Conservation (phyloP, 2,113 vertebrate species). For the Bucco capensis region DNA sequence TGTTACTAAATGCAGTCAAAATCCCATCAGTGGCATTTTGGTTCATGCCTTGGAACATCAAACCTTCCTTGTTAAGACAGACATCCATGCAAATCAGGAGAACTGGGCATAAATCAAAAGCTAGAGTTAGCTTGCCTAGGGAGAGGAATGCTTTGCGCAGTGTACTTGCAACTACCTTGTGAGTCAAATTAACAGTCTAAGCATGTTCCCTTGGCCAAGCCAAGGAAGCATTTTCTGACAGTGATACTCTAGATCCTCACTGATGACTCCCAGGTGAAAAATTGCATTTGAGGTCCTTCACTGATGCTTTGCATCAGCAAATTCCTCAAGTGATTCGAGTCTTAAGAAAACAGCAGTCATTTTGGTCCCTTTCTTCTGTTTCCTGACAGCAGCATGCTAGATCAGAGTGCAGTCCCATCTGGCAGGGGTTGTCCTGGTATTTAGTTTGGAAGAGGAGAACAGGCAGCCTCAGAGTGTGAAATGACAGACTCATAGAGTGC, state of each 20-base stretch:
- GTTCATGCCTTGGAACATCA: background rate
- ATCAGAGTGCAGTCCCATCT: background rate
- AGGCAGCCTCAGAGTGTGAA: background rate
- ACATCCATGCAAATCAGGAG: background rate
- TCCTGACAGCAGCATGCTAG: background rate
- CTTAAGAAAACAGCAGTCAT: background rate
- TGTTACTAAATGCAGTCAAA: background rate
- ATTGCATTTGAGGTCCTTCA: background rate
- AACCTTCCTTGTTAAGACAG: background rate
- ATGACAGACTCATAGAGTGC: background rate
- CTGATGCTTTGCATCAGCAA: background rate
- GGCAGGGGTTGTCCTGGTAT: background rate
- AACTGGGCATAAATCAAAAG: background rate
- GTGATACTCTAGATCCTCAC: background rate
- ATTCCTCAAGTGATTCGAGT: background rate
- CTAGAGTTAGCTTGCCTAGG: accelerated
- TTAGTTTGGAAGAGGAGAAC: background rate
- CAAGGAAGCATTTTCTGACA: background rate
- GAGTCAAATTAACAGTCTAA: background rate
- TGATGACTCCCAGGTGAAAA: background rate
- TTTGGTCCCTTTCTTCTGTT: background rate
- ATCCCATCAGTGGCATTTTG: background rate
- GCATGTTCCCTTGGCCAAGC: accelerated
- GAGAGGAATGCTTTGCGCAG: background rate
- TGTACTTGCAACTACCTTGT: accelerated